A percentile compares a stretch with the other conserved stretches of the same genome.
Evolutionary conservation across 2,888 invertebrate genomes (phyloP).

Genomic region (Nasonovia ribisnigri): DNA sequence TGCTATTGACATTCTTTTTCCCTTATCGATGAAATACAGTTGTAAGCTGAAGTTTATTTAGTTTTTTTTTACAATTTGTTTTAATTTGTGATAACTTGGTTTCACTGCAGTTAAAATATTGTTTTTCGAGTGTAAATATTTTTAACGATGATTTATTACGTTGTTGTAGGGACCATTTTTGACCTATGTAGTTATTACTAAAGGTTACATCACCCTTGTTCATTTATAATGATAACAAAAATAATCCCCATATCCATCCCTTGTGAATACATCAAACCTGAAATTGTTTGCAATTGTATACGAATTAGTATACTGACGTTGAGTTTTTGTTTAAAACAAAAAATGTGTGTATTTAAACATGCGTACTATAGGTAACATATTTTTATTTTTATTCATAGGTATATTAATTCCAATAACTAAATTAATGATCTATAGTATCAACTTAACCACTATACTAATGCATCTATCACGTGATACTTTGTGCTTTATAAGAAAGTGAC

Average conservation of each 20-base stretch:
- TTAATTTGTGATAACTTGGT: background rate
- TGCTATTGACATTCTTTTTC: background rate
- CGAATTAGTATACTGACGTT: background rate
- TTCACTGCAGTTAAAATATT: background rate
- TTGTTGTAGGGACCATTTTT: background rate
- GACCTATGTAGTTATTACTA: background rate
- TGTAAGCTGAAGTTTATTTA: background rate
- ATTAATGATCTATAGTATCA: background rate
- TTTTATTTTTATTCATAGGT: background rate
- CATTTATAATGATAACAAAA: background rate
- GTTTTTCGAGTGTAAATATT: background rate
- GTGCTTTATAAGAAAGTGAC: too few species aligned
- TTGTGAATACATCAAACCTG: background rate
- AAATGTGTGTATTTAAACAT: background rate
- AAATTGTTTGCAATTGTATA: background rate
- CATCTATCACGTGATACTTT: background rate
- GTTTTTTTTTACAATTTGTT: background rate
- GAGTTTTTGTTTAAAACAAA: background rate
- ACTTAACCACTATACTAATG: background rate
- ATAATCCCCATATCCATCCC: background rate
- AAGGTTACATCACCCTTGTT: background rate
- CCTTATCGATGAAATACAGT: background rate
- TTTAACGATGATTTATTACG: slow-evolving; percentile 7
- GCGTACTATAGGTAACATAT: background rate
- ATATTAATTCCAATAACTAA: background rate